Evolutionary conservation across 2,797 vertebrate genomes (phyloP).

Genomic region (Champsocephalus esox): DNA sequence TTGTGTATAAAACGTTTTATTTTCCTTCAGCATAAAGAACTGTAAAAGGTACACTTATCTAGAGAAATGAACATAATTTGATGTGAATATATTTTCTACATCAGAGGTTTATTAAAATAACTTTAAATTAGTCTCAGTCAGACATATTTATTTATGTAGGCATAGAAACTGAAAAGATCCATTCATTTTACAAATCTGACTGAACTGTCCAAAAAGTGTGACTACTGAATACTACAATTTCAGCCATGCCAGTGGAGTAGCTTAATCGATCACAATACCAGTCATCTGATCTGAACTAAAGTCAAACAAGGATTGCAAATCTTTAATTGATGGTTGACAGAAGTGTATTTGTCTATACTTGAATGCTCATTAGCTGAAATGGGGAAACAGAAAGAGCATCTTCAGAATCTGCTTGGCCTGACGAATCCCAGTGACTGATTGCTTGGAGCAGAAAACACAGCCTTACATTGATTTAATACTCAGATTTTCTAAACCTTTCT

Average conservation of each 20-base stretch:
- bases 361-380: neutral
- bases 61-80: neutral
- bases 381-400: neutral
- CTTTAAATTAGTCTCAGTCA: too few relatives aligned
- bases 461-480: slow-evolving; percentile 18
- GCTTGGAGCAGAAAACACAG: slow-evolving; percentile 1
- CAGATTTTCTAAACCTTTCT: neutral
- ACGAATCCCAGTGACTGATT: neutral
- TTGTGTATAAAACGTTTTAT: neutral
- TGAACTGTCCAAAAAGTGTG: neutral
- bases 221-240: neutral
- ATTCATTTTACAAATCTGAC: neutral
- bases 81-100: neutral
- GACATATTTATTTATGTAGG: too few relatives aligned
- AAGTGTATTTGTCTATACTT: neutral
- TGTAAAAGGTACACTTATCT: slow-evolving; percentile 2
- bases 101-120: neutral
- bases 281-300: neutral
- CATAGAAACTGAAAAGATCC: neutral
- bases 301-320: too few relatives aligned
- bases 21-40: neutral
- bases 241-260: neutral
- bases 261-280: neutral
- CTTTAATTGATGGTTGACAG: too few relatives aligned
- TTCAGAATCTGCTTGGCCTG: neutral